Base-by-base conservation (phyloP, 2,113 vertebrate genomes). In the Seriola rivoliana region DNA sequence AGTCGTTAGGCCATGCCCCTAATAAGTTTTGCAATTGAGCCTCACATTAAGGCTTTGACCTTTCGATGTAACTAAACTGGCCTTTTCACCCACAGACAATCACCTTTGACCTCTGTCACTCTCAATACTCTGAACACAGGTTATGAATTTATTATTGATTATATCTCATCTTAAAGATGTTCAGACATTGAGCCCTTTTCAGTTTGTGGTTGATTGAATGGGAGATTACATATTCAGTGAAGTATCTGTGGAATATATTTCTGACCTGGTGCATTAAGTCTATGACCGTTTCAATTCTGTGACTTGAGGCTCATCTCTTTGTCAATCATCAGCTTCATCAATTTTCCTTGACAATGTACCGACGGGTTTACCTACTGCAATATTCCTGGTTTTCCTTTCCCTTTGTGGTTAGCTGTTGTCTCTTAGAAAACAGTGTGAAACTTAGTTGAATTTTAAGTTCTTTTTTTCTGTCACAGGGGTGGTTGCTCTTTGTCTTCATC, bases 21-120 rank as follows among this genome's bases (percentile, higher is more conserved):
- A 85, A 83, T 92, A 90, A 84, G 88, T 93, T 93, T 75, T 46
- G 69, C 90, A 78, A 93, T 90, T 84, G 93, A 93, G 81, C 74
- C 77, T 87, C 90, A 81, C 88, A 94, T 95, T 90, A 95, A 94
- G 87, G 88, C 87, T 87, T 84, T 94, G 93, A 95, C 95, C 95
- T 96, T 95, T 95, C 2, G 52, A 73, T 95, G 94, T 93, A 93
- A 94, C 83, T 75, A 81, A 84, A 81, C 48, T 91, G 93, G 82
- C 93, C 93, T 94, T 93, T 94, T 95, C 93, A 93, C 93, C 92
- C 72, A 55, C 69, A 80, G 80, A 93, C 80, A 46, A 76, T 89
- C 90, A 92, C 92, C 93, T 92, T 84, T 94, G 93, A 93, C 91
- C 95, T 46, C 86, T 94, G 94, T 91, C 93, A 91, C 88, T 85